Conservation (phyloP, 2,113 vertebrate genomes). For the Accipiter cooperii region DNA sequence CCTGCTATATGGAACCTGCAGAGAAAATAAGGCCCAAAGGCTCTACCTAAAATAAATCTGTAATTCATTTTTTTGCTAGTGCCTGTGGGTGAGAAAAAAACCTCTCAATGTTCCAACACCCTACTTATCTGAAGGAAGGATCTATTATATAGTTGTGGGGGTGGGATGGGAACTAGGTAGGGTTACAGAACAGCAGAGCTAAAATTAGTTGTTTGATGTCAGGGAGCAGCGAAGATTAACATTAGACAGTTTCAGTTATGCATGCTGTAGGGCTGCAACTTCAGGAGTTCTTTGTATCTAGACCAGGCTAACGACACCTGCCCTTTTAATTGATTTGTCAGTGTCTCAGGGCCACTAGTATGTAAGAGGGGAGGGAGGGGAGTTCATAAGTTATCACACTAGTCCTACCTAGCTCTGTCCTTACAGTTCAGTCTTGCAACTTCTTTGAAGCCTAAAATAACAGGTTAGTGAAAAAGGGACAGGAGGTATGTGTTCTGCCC, state of each 20-base stretch:
- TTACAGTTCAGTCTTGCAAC: fast-evolving
- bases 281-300: not conserved
- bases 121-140: slow-evolving; percentile 52
- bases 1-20: not conserved
- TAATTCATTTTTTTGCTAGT: slow-evolving; percentile 45
- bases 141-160: slow-evolving; percentile 55
- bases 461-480: not conserved
- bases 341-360: fast-evolving
- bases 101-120: slow-evolving; percentile 43
- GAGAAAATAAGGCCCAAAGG: slow-evolving; percentile 26
- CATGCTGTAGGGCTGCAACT: not conserved
- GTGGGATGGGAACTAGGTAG: slow-evolving; percentile 55
- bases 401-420: not conserved
- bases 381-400: fast-evolving
- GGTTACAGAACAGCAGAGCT: slow-evolving; percentile 46
- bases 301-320: not conserved
- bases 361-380: not conserved
- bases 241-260: not conserved
- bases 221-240: slow-evolving; percentile 20
- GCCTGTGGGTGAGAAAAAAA: slow-evolving; percentile 37
- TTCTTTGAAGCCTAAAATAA: not conserved
- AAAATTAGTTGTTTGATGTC: slow-evolving; percentile 53
- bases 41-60: slow-evolving; percentile 51
- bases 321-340: not conserved
- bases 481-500: not conserved